Conservation (phyloP, 1,140 invertebrate genomes). For the Tigriopus japonicus region DNA sequence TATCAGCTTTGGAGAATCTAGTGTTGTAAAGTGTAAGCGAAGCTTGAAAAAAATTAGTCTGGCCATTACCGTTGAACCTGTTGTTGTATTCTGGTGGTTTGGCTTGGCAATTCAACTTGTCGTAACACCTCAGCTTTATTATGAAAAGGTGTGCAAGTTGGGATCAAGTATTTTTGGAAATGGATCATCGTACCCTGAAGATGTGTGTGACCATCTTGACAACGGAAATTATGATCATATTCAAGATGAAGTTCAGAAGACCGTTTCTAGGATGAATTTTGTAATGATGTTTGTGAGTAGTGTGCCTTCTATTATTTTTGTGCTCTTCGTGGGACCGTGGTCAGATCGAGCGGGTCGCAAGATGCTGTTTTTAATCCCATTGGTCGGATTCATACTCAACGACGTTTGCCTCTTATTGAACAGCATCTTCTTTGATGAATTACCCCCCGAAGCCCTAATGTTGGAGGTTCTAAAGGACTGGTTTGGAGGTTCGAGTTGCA, state of each 20-base stretch:
- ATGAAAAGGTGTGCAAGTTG: background rate
- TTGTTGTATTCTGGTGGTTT: background rate
- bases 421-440: background rate
- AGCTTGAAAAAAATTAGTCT: too few relatives aligned
- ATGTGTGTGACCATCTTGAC: background rate
- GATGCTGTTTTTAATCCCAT: background rate
- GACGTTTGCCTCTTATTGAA: background rate
- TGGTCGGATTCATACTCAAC: background rate
- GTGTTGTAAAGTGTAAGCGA: too few relatives aligned
- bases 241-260: background rate
- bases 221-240: background rate
- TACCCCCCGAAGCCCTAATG: background rate
- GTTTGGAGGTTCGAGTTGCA: background rate
- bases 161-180: background rate
- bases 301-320: background rate
- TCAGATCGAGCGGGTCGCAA: background rate
- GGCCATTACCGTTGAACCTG: background rate
- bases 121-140: background rate
- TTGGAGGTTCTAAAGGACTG: background rate
- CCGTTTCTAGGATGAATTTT: background rate
- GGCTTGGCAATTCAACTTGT: background rate
- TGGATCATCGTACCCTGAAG: background rate
- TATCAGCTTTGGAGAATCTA: too few relatives aligned
- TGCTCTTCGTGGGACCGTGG: background rate
- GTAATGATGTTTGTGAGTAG: background rate